Conservation (phyloP, 2,113 vertebrate genomes). For the Labeo rohita region DNA sequence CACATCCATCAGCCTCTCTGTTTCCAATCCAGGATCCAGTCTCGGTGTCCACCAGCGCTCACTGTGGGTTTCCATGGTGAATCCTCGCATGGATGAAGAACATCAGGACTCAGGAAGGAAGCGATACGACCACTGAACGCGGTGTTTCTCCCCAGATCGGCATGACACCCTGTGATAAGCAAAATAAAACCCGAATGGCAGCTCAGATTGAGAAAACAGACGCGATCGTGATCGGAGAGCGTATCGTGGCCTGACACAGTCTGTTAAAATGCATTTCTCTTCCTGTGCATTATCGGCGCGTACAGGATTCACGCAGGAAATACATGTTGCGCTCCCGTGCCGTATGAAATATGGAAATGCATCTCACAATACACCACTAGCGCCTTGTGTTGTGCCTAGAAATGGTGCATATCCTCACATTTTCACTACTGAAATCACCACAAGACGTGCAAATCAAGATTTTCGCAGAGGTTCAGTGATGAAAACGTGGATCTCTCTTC, state of each 20-base stretch:
- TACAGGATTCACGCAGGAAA: conserved; percentile 51
- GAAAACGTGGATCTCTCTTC: conserved; percentile 1
- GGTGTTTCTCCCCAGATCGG: conserved; percentile 11
- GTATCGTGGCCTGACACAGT: conserved; percentile 15
- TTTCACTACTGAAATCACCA: neutral
- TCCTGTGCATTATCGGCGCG: conserved; percentile 11
- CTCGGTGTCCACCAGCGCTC: conserved; percentile 42
- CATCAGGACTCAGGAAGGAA: conserved; percentile 47
- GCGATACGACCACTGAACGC: conserved; percentile 27
- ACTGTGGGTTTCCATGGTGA: conserved; percentile 62
- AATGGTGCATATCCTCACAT: neutral
- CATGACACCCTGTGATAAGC: conserved; percentile 23
- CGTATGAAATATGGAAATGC: conserved; percentile 26
- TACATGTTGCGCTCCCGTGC: conserved; percentile 68
- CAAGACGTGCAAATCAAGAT: neutral
- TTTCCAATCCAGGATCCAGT: conserved; percentile 47
- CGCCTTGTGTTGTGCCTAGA: conserved; percentile 16
- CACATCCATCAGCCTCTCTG: conserved; percentile 40
- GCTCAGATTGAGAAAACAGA: neutral
- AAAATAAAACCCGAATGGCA: neutral
- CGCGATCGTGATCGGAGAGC: conserved; percentile 24
- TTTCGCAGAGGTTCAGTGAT: neutral
- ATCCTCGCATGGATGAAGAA: conserved; percentile 63
- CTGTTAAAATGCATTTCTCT: conserved; percentile 28
- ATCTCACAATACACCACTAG: conserved; percentile 7